phyloP scores from a whole-genome alignment of 2,888 invertebrate genomes.

The Rhingia rostrata region DNA sequence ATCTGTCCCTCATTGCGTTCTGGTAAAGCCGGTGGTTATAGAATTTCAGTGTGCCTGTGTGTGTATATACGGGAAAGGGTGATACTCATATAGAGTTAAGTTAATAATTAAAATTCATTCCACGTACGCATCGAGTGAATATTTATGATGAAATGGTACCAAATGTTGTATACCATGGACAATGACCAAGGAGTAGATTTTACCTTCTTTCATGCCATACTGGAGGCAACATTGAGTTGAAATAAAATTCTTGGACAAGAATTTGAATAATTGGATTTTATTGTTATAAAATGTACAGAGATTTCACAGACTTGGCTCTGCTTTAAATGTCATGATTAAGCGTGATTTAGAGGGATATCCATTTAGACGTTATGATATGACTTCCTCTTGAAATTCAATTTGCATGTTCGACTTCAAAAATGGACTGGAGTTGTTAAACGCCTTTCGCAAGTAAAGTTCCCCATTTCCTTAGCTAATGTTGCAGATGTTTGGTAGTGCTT shows the following conservation, averaged over 20 bases:
- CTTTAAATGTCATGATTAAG: not conserved
- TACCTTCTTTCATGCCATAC: not conserved
- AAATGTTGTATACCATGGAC: conserved; percentile 2
- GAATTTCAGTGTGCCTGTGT: conserved; percentile 2
- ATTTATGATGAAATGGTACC: conserved; percentile 52
- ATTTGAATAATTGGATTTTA: conserved; percentile 50
- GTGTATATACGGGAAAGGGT: not conserved
- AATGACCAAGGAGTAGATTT: conserved; percentile 16
- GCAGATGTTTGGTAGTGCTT: not conserved
- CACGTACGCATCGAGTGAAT: conserved; percentile 51
- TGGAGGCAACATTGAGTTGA: conserved; percentile 20
- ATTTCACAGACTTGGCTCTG: conserved; percentile 26
- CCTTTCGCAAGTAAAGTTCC: not conserved
- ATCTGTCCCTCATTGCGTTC: conserved; percentile 14
- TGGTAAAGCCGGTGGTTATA: conserved; percentile 26
- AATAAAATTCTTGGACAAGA: conserved; percentile 27
- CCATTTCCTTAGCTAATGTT: not conserved
- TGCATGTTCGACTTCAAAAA: not conserved
- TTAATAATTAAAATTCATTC: conserved; percentile 46
- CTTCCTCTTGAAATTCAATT: conserved; percentile 6
- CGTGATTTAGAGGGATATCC: conserved; percentile 3
- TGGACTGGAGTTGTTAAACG: not conserved
- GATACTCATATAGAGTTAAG: conserved; percentile 6
- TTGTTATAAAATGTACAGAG: conserved; percentile 7
- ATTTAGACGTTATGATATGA: conserved; percentile 1